Evolutionary conservation across 2,797 vertebrate genomes (phyloP).

Genomic region (Vultur gryphus): DNA sequence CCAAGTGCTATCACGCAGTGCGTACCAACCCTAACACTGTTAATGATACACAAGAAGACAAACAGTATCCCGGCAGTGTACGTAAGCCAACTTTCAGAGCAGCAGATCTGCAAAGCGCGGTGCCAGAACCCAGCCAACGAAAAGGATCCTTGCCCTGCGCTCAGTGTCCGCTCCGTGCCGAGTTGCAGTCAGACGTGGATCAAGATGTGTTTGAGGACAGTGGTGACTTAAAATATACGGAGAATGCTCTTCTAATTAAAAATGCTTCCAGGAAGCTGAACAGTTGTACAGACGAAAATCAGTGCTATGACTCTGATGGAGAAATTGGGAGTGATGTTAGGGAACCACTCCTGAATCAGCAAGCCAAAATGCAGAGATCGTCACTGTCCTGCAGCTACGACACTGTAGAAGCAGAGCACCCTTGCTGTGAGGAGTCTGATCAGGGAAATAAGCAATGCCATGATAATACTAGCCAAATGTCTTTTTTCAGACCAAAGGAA

Average conservation of each 20-base stretch:
- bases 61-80: background rate
- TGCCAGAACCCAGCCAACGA: background rate
- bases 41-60: conserved; percentile 25
- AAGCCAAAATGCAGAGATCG: conserved; percentile 46
- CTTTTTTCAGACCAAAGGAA: conserved; percentile 75
- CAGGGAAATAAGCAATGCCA: conserved; percentile 32
- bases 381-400: background rate
- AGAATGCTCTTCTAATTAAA: background rate
- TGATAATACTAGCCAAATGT: conserved; percentile 58
- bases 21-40: background rate
- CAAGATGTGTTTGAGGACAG: background rate
- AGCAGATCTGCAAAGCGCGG: background rate
- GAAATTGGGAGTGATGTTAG: background rate
- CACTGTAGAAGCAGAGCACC: background rate
- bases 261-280: background rate
- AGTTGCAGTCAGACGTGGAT: background rate
- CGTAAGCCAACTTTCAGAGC: background rate
- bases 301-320: conserved; percentile 23
- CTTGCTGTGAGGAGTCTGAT: conserved; percentile 5
- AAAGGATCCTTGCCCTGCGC: background rate
- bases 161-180: background rate
- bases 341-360: background rate
- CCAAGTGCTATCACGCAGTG: background rate
- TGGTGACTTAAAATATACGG: background rate
- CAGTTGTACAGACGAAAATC: conserved; percentile 30